Base-by-base conservation (phyloP, 2,113 vertebrate genomes). In the Hystrix brachyura region DNA sequence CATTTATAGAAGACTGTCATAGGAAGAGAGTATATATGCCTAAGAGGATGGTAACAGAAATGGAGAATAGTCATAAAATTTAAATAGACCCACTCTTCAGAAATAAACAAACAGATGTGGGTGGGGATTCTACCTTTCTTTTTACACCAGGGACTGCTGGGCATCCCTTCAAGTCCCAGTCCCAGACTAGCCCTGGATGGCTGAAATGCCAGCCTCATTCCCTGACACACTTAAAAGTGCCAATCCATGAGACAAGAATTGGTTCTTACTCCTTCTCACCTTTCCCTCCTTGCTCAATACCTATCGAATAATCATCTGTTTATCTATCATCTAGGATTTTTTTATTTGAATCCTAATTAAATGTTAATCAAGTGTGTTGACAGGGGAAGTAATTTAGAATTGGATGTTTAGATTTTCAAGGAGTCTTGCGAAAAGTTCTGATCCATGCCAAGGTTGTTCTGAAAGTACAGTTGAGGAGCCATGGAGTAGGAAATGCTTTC, bases 301-400 rank as follows among this genome's bases (percentile, higher is more conserved):
- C 87, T 94, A 18, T 87, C 69, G 55, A 83, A 80, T 48, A 90
- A 55, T 62, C 48, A 80, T 87, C 65, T 87, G 17, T 78, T 91
- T 97, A 78, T 82, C 55, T n/a, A 74, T 89, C 19, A 7, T 80
- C 76, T 55, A 71, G 59, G 89, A 72, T 53, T 96, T 79, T 86
- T 62, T 94, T 74, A 87, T 90, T 94, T 96, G 71, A 72, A 25
- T 72, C 76, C 60, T 72, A 46, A 46, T 46, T 46, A n/a, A 60
- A 90, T 78, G 71, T 76, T 81, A 87, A 87, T 94, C 59, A 87
- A 94, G 38, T 55, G 9, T 90, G 76, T 90, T 90, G 64, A 84
- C 69, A 97, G 89, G 51, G 57, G 69, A 95, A 94, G 69, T 74
- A 27, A 94, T 94, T 95, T 93, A 89, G 91, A 95, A 92, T 87